A percentile compares a stretch with the other conserved stretches of the same genome.
These are phyloP conservation scores for Conger conger DNA, from an alignment of 2,113 vertebrate species.

Conservation along the genomic window DNA sequence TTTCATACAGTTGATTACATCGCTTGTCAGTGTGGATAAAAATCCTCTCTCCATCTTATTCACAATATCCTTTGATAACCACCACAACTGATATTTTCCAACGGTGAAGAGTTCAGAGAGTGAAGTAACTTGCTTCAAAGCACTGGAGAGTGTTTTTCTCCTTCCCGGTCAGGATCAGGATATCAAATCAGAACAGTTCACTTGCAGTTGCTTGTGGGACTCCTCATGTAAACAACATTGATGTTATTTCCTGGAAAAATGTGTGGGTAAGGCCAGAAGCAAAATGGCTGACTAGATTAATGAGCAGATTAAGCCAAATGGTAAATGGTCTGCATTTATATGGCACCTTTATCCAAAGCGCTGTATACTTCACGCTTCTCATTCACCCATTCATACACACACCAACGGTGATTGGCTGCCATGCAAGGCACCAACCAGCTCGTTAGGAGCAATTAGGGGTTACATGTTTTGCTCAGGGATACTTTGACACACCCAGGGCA, in stretches of 20 bases:
- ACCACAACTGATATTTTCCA: background rate
- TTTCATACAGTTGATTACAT: background rate
- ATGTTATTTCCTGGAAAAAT: background rate
- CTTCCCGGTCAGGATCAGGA: background rate
- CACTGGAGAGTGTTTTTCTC: background rate
- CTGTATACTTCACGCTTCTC: too few species aligned
- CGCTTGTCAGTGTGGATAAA: background rate
- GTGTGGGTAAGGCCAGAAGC: background rate
- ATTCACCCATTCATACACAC: too few species aligned
- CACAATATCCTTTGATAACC: background rate
- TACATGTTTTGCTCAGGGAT: too few species aligned
- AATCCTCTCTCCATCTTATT: background rate
- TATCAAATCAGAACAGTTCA: background rate
- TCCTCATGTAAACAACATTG: background rate
- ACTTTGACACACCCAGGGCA: too few species aligned
- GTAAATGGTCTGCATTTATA: too few species aligned
- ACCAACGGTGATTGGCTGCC: too few species aligned
- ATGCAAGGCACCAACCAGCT: too few species aligned
- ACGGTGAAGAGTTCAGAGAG: too few species aligned
- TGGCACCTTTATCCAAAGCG: too few species aligned
- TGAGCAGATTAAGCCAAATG: background rate
- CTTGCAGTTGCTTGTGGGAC: background rate
- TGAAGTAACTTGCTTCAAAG: background rate
- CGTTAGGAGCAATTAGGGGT: too few species aligned
- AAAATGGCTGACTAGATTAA: background rate